These are phyloP conservation scores for Equus quagga DNA, from an alignment of 2,113 vertebrate species.

Conservation along the genomic window DNA sequence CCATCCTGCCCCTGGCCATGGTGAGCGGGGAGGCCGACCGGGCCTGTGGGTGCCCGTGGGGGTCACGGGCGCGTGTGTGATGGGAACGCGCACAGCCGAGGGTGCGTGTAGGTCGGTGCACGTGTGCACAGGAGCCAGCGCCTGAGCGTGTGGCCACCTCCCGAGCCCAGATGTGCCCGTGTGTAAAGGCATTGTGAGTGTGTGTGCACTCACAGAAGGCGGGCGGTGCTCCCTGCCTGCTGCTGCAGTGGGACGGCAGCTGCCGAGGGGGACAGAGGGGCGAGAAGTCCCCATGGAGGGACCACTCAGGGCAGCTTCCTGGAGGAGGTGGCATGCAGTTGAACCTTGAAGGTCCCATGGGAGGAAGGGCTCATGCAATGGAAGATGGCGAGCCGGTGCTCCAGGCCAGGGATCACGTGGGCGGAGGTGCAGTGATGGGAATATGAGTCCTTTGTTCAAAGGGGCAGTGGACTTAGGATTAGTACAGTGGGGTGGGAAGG, in stretches of 20 bases:
- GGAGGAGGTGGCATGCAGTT: neutral
- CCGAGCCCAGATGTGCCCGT: neutral
- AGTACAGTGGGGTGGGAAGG: neutral
- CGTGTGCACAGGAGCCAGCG: rapidly evolving
- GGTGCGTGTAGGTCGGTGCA: rapidly evolving
- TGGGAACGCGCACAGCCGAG: neutral
- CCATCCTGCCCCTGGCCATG: slow-evolving; percentile 98
- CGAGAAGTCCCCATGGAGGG: neutral
- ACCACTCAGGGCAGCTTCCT: neutral
- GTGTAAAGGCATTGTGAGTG: too few relatives aligned
- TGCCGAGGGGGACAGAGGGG: neutral
- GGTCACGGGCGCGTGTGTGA: rapidly evolving
- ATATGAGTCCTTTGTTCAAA: neutral
- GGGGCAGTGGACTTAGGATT: neutral
- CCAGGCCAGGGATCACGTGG: neutral
- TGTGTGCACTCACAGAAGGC: neutral
- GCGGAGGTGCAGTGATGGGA: neutral
- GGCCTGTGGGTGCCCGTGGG: rapidly evolving
- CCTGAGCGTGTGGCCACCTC: neutral
- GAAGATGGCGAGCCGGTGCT: neutral
- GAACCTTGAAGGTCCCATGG: neutral
- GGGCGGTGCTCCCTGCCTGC: rapidly evolving
- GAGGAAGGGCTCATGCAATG: neutral
- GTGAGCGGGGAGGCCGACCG: slow-evolving; percentile 85
- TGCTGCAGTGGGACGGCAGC: neutral